Conservation (phyloP, 2,797 vertebrate species). For the Lithobates sylvaticus region DNA sequence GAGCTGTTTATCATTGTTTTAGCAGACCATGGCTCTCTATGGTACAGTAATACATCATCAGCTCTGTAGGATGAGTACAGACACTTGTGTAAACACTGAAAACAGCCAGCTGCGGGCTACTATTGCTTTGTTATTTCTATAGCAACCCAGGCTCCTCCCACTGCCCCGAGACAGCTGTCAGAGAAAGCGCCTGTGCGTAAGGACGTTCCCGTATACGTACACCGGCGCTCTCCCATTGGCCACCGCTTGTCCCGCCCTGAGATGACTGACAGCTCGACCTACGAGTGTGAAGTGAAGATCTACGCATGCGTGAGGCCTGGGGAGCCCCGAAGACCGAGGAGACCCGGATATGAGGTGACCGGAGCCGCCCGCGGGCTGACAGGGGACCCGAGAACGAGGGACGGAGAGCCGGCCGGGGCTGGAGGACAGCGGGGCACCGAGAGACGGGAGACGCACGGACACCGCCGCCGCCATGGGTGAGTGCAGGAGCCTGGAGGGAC, state of each 20-base stretch:
- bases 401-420: not conserved
- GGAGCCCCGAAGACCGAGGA: constrained; percentile 18
- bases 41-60: too few species aligned
- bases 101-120: not conserved
- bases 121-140: constrained; percentile 5
- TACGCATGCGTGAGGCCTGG: constrained; percentile 42
- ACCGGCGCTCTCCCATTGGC: not conserved
- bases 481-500: not conserved
- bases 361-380: constrained; percentile 43
- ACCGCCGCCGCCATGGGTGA: constrained; percentile 31
- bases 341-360: constrained; percentile 59
- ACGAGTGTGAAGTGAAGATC: not conserved
- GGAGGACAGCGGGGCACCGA: constrained; percentile 17
- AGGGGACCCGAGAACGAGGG: not conserved
- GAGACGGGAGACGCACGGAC: not conserved
- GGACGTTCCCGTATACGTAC: not conserved
- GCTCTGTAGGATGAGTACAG: too few species aligned
- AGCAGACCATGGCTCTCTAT: too few species aligned
- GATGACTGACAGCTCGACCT: constrained; percentile 15
- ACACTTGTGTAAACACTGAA: too few species aligned
- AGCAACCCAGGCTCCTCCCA: not conserved
- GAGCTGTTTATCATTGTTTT: too few species aligned
- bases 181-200: not conserved
- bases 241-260: not conserved
- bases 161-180: constrained; percentile 42